Base-by-base conservation (phyloP, 2,888 invertebrate species). In the Eupelmus urozonus region DNA sequence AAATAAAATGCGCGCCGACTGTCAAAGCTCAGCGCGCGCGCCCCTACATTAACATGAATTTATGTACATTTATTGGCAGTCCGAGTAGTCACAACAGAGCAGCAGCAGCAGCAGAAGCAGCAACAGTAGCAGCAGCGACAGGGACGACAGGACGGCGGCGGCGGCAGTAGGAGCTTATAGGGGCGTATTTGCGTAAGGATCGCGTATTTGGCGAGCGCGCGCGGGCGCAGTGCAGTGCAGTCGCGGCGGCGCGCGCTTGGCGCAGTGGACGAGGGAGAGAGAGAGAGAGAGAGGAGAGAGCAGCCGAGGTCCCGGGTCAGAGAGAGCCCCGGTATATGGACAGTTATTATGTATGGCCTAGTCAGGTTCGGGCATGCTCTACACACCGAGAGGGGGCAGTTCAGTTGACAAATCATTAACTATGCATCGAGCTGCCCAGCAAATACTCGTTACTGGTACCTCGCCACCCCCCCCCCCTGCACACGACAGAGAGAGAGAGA, bases 331-430 rank as follows among this genome's bases (percentile, higher is more conserved):
- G 51, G 69, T 67, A 66, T 65, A 62, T 59, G 73, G 83, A 82
- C 83, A 84, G 86, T 87, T 87, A 88, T 88, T 88, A 89, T 87
- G 86, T 85, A 88, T 86, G 87, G 85, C 85, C 87, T 86, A 87
- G 88, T 88, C 85, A 85, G 86, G 85, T 85, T 85, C 84, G 84
- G 84, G 83, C 85, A 25, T 20, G 25, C 59, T 25, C 34, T 45
- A 16, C 84, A 85, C 59, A 11, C 57, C 85, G n/a, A n/a, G n/a
- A n/a, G 85, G 81, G 82, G 86, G 84, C 84, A 85, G 84, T 85
- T 87, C 80, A 82, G 88, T 89, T 89, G 89, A 89, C 89, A 89
- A 88, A 89, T 89, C 89, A 89, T 89, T 89, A 89, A 89, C 89
- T 89, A 89, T 89, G 89, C 89, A 88, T 89, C 89, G 88, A 88